Evolutionary conservation across 1,140 invertebrate species (phyloP).

Genomic region (Metaphire vulgaris): DNA sequence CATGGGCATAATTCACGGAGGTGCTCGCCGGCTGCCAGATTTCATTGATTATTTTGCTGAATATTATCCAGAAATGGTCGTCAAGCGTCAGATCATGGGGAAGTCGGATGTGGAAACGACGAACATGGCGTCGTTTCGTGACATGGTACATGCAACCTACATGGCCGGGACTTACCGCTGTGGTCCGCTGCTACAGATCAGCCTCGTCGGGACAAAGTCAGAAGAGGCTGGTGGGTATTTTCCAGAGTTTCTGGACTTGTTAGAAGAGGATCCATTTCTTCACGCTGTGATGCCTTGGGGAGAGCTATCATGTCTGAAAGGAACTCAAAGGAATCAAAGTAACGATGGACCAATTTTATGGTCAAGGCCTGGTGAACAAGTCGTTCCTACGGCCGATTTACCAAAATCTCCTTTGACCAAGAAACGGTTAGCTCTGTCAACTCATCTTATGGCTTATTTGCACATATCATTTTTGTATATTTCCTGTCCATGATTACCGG

Average conservation of each 20-base stretch:
- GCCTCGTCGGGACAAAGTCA: slow-evolving; percentile 90
- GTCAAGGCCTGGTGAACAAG: slow-evolving; percentile 93
- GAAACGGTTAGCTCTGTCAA: slow-evolving; percentile 64
- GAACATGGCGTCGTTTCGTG: slow-evolving; percentile 77
- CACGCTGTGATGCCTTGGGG: slow-evolving; percentile 92
- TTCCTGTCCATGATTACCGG: too few relatives aligned
- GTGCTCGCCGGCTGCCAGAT: slow-evolving; percentile 82
- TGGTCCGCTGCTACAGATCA: slow-evolving; percentile 83
- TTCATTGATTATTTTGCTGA: slow-evolving; percentile 83
- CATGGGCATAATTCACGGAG: slow-evolving; percentile 91
- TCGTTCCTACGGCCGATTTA: slow-evolving; percentile 82
- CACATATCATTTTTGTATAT: too few relatives aligned
- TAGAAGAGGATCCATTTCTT: slow-evolving; percentile 81
- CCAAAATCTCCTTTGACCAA: slow-evolving; percentile 81
- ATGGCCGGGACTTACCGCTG: slow-evolving; percentile 75
- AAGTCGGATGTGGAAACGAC: slow-evolving; percentile 92
- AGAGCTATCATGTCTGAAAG: slow-evolving; percentile 72
- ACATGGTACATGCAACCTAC: slow-evolving; percentile 76
- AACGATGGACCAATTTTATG: slow-evolving; percentile 98
- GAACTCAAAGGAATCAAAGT: slow-evolving; percentile 78
- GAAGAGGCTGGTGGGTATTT: slow-evolving; percentile 96
- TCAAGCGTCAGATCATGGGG: slow-evolving; percentile 80
- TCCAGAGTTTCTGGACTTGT: slow-evolving; percentile 75
- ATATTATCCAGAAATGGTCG: slow-evolving; percentile 73
- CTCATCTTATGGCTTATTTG: too few relatives aligned